phyloP scores from a whole-genome alignment of 2,113 vertebrate genomes.

The Ailuropoda melanoleuca region DNA sequence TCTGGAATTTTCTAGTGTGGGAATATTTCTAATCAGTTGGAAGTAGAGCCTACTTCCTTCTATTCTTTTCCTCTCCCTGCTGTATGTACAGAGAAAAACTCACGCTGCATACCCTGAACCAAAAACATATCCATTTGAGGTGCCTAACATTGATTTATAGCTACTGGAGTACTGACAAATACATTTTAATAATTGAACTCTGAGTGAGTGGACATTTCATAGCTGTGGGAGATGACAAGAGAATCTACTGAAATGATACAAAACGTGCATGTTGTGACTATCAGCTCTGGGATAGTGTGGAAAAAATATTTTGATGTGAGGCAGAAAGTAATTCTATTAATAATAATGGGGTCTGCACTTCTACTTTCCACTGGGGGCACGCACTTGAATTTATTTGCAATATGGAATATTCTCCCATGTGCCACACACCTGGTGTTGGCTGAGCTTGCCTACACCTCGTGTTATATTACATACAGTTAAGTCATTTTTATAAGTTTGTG shows the following conservation, averaged over 20 bases:
- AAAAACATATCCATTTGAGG: not conserved
- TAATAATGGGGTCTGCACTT: constrained; percentile 17
- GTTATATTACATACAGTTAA: not conserved
- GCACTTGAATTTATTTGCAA: not conserved
- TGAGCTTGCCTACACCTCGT: not conserved
- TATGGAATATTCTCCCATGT: not conserved
- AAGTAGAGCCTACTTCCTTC: not conserved
- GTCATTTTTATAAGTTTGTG: not conserved
- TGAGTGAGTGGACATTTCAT: not conserved
- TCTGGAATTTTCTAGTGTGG: not conserved
- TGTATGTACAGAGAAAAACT: not conserved
- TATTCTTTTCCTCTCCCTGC: not conserved
- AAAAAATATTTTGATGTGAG: not conserved
- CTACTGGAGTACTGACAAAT: not conserved
- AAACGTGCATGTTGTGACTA: not conserved
- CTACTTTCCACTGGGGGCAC: not conserved
- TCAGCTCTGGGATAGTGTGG: not conserved
- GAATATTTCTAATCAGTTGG: not conserved
- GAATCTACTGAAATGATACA: not conserved
- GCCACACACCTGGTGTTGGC: not conserved
- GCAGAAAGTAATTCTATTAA: not conserved
- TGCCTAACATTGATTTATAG: not conserved
- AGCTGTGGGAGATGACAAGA: not conserved
- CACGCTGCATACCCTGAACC: not conserved
- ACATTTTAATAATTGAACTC: not conserved